A percentile compares a stretch with the other conserved stretches of the same genome.
phyloP scores from a whole-genome alignment of 2,888 invertebrate genomes.

The Cantharis lateralis region DNA sequence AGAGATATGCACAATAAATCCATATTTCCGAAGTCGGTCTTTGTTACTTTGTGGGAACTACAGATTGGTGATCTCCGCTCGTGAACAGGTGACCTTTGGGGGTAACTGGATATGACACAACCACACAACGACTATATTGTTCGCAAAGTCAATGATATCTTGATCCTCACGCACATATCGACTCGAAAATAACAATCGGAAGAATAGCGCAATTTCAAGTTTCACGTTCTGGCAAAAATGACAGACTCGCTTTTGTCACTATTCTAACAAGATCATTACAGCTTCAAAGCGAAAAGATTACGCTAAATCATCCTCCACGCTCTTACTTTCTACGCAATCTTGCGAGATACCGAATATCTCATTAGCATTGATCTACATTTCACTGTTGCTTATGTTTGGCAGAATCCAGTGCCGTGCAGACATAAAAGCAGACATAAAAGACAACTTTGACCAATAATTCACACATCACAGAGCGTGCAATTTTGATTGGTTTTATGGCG shows the following conservation, averaged over 20 bases:
- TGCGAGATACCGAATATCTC: neutral
- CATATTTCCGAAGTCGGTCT: constrained; percentile 48
- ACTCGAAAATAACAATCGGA: constrained; percentile 14
- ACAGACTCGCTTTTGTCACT: neutral
- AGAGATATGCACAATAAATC: constrained; percentile 53
- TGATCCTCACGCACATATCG: constrained; percentile 28
- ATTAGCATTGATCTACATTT: neutral
- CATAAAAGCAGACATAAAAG: too few species aligned
- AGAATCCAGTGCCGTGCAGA: neutral
- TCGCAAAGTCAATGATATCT: constrained; percentile 41
- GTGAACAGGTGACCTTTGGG: constrained; percentile 40
- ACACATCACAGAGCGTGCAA: too few species aligned
- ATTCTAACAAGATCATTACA: neutral
- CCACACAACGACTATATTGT: constrained; percentile 51
- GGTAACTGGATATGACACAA: constrained; percentile 45
- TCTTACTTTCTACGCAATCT: neutral
- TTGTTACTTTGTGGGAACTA: constrained; percentile 49
- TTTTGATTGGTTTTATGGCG: too few species aligned
- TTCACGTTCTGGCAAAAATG: neutral
- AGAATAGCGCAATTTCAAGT: neutral
- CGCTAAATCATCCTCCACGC: neutral
- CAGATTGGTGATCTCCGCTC: constrained; percentile 39
- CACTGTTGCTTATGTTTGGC: neutral
- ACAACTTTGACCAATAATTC: too few species aligned
- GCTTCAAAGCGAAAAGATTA: neutral